Evolutionary conservation across 64 coral and sea anemone species (phyloP).

Genomic region (Porites australiensis): DNA sequence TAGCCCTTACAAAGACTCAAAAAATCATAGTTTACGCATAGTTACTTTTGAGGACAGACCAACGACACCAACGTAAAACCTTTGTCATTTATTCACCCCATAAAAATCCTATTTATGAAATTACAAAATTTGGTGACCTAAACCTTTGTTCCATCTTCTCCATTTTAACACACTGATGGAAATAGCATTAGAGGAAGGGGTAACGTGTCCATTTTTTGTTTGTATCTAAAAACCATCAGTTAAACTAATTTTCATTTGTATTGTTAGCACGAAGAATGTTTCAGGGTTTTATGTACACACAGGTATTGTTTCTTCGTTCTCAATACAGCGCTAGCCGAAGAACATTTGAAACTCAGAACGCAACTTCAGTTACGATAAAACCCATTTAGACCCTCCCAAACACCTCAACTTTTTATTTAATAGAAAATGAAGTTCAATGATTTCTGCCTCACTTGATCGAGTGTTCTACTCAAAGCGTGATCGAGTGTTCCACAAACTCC

Average conservation of each 20-base stretch:
- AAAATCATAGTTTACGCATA: neutral
- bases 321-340: neutral
- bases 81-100: constrained; percentile 10
- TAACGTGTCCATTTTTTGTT: too few species aligned
- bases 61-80: neutral
- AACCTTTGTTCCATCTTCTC: neutral
- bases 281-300: neutral
- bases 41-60: neutral
- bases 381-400: too few species aligned
- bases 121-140: neutral
- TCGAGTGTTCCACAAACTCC: constrained; percentile 3
- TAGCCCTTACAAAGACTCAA: neutral
- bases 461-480: constrained; percentile 6
- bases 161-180: neutral
- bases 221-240: neutral
- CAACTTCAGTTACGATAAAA: neutral
- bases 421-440: too few species aligned
- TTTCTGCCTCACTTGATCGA: neutral
- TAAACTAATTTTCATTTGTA: too few species aligned
- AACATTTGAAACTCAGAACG: neutral
- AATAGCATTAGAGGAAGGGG: too few species aligned
- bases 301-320: neutral
- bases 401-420: too few species aligned
- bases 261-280: neutral
- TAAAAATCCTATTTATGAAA: neutral